phyloP scores from a whole-genome alignment of 2,113 vertebrate species.

The Nibea coibor region DNA sequence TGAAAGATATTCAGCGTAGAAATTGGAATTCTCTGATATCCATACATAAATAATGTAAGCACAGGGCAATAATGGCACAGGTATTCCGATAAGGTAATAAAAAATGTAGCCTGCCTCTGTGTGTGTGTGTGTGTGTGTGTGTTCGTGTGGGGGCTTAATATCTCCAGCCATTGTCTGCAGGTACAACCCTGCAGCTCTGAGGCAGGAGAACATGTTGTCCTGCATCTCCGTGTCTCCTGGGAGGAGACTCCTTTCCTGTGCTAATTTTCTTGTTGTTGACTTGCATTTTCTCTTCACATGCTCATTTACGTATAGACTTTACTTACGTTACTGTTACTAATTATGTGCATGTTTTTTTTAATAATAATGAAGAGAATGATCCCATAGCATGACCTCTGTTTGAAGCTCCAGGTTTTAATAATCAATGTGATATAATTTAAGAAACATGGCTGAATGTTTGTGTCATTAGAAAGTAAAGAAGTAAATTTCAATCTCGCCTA shows the following conservation, averaged over 20 bases:
- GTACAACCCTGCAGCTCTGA: conserved; percentile 19
- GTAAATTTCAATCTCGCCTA: not conserved
- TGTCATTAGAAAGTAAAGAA: not conserved
- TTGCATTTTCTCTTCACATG: not conserved
- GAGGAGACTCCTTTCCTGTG: conserved; percentile 6
- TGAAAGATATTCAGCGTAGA: conserved; percentile 28
- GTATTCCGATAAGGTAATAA: conserved; percentile 16
- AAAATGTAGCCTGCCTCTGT: conserved; percentile 3
- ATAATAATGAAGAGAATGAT: not conserved
- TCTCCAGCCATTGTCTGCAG: conserved; percentile 32
- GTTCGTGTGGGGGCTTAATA: conserved; percentile 27
- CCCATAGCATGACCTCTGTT: not conserved
- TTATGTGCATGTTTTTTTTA: too few species aligned
- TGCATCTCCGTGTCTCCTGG: conserved; percentile 16
- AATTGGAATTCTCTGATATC: conserved; percentile 37
- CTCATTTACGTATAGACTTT: not conserved
- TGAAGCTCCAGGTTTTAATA: not conserved
- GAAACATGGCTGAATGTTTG: not conserved
- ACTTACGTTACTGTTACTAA: not conserved
- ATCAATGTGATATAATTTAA: not conserved
- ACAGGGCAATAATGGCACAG: conserved; percentile 23
- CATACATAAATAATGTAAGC: conserved; percentile 51
- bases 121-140: not conserved
- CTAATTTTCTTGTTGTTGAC: conserved; percentile 1
- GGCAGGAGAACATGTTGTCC: conserved; percentile 31